Percentiles rank a stretch among this genome's conserved stretches.
Conservation (phyloP, 1,140 invertebrate species). For the Anadara kagoshimensis region DNA sequence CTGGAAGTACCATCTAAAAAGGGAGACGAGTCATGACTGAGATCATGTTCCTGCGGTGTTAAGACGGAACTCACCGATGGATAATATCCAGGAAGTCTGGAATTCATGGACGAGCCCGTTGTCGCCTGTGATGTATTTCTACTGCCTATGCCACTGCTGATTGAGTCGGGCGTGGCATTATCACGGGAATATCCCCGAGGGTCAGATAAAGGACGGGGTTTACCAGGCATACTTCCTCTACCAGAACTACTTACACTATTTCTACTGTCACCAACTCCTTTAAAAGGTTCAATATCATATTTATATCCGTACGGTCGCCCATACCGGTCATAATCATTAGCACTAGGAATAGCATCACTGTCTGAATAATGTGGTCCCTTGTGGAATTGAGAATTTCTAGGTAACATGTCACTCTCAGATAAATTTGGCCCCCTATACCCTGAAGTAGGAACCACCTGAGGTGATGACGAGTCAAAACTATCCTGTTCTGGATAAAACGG, state of each 20-base stretch:
- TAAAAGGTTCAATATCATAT: slow-evolving; percentile 32
- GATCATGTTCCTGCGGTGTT: slow-evolving; percentile 55
- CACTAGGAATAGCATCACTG: not conserved
- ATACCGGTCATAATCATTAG: slow-evolving; percentile 24
- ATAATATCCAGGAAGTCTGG: slow-evolving; percentile 48
- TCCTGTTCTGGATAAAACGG: slow-evolving; percentile 17
- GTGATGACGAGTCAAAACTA: slow-evolving; percentile 9
- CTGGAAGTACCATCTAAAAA: slow-evolving; percentile 42
- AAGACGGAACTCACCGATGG: slow-evolving; percentile 52
- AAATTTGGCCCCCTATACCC: not conserved
- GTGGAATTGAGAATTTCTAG: not conserved
- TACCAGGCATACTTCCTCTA: slow-evolving; percentile 34
- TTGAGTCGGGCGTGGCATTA: slow-evolving; percentile 79
- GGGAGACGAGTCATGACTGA: slow-evolving; percentile 57
- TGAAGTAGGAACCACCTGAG: slow-evolving; percentile 11
- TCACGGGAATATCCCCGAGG: slow-evolving; percentile 24
- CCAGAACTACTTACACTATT: slow-evolving; percentile 50
- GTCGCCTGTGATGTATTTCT: slow-evolving; percentile 91
- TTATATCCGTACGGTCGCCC: slow-evolving; percentile 33
- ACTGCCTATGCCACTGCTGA: slow-evolving; percentile 88
- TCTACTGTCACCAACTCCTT: slow-evolving; percentile 28
- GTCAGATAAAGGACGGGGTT: slow-evolving; percentile 22
- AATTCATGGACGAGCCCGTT: slow-evolving; percentile 76
- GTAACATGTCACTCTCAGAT: slow-evolving; percentile 5
- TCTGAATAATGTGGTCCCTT: slow-evolving; percentile 13